Percentiles rank a stretch among this genome's conserved stretches.
Conservation (phyloP, 2,113 vertebrate species). For the Gambusia holbrooki region DNA sequence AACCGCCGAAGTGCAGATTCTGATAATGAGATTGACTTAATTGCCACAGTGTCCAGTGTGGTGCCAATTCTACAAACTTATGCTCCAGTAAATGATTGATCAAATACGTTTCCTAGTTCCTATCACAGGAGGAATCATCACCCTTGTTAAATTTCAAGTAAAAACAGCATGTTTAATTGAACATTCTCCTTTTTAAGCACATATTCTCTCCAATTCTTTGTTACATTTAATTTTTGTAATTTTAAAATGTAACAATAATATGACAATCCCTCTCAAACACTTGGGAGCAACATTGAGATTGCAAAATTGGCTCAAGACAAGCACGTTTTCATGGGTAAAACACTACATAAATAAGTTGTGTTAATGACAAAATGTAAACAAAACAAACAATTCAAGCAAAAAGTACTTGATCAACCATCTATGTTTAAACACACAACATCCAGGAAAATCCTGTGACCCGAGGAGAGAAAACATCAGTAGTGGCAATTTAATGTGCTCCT, state of each 20-base stretch:
- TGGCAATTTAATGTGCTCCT: conserved; percentile 63
- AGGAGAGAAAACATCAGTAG: conserved; percentile 54
- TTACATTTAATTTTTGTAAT: not conserved
- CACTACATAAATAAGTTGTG: not conserved
- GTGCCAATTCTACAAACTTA: not conserved
- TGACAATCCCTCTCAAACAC: not conserved
- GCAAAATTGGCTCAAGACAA: not conserved
- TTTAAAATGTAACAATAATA: not conserved
- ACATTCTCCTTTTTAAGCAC: not conserved
- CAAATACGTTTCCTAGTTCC: not conserved
- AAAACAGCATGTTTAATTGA: conserved; percentile 4
- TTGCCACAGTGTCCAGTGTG: too few relatives aligned
- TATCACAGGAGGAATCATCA: not conserved
- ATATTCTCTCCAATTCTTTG: not conserved
- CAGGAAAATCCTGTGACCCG: conserved; percentile 45
- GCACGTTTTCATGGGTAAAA: not conserved
- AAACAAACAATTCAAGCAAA: not conserved
- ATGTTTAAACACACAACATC: conserved; percentile 45
- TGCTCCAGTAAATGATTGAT: conserved; percentile 1
- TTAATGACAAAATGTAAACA: not conserved
- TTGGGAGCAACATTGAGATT: not conserved
- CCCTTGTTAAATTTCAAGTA: not conserved
- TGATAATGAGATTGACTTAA: not conserved
- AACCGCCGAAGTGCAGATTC: not conserved
- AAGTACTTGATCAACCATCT: not conserved